Evolutionary conservation across 2,888 invertebrate species (phyloP).

Genomic region (Cataglyphis rosenhaueri): DNA sequence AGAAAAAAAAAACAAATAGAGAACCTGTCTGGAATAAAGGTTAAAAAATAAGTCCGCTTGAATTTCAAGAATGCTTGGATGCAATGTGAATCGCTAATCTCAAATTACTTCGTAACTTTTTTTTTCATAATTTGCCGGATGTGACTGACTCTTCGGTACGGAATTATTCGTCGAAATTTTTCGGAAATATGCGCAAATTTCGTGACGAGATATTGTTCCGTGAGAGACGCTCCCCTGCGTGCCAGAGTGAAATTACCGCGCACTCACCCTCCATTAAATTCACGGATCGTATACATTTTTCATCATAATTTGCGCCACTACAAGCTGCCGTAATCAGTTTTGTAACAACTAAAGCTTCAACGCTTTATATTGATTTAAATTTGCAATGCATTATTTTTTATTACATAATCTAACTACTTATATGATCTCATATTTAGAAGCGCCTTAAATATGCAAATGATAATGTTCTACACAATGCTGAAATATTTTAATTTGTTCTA

Average conservation of each 20-base stretch:
- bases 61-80: constrained; percentile 21
- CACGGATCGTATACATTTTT: constrained; percentile 19
- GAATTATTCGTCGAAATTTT: constrained; percentile 9
- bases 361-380: constrained; percentile 11
- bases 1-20: too few relatives aligned
- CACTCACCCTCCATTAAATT: constrained; percentile 14
- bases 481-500: background rate
- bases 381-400: background rate
- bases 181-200: background rate
- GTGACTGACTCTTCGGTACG: background rate
- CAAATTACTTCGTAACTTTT: background rate
- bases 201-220: background rate
- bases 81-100: background rate
- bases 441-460: background rate
- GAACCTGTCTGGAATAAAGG: background rate
- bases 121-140: constrained; percentile 9
- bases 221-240: background rate
- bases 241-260: background rate
- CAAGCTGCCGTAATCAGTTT: background rate
- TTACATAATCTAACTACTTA: background rate
- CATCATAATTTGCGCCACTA: background rate
- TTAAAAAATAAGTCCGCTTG: constrained; percentile 5
- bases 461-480: background rate
- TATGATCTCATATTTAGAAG: background rate
- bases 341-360: background rate